Percentiles rank a stretch among this genome's conserved stretches.
These are phyloP conservation scores for Cheilosia soror DNA, from an alignment of 2,888 invertebrate genomes.

Conservation along the genomic window DNA sequence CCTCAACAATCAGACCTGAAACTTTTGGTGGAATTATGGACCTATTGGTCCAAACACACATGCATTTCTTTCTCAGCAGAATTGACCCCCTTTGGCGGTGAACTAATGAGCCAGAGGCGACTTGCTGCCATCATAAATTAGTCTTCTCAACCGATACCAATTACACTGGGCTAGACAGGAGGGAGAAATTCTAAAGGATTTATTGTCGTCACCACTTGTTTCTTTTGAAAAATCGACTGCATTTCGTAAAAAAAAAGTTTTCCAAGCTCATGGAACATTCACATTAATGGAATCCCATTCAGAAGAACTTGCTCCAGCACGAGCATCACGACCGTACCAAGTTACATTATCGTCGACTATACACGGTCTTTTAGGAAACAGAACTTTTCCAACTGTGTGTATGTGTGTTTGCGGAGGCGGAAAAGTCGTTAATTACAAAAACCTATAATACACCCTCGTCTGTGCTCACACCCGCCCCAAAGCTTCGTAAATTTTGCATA, in stretches of 20 bases:
- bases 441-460: slow-evolving; percentile 34
- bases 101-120: slow-evolving; percentile 49
- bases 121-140: slow-evolving; percentile 49
- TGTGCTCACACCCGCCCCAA: background rate
- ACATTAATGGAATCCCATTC: slow-evolving; percentile 17
- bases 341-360: slow-evolving; percentile 19
- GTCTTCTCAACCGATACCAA: slow-evolving; percentile 29
- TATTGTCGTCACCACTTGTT: slow-evolving; percentile 24
- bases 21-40: slow-evolving; percentile 17
- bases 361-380: slow-evolving; percentile 33
- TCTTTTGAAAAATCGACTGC: slow-evolving; percentile 20
- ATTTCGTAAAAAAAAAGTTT: slow-evolving; percentile 10
- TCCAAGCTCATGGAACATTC: slow-evolving; percentile 21
- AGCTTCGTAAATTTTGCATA: slow-evolving; percentile 44
- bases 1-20: slow-evolving; percentile 27
- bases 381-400: slow-evolving; percentile 1
- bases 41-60: slow-evolving; percentile 36
- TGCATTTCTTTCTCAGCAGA: background rate
- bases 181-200: slow-evolving; percentile 37
- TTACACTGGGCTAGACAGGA: slow-evolving; percentile 32
- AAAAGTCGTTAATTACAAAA: slow-evolving; percentile 54
- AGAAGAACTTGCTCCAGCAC: slow-evolving; percentile 16
- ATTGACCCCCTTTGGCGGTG: background rate
- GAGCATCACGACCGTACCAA: slow-evolving; percentile 7
- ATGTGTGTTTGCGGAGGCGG: background rate